phyloP scores from a whole-genome alignment of 2,888 invertebrate species.

The Temnothorax rugatulus region DNA sequence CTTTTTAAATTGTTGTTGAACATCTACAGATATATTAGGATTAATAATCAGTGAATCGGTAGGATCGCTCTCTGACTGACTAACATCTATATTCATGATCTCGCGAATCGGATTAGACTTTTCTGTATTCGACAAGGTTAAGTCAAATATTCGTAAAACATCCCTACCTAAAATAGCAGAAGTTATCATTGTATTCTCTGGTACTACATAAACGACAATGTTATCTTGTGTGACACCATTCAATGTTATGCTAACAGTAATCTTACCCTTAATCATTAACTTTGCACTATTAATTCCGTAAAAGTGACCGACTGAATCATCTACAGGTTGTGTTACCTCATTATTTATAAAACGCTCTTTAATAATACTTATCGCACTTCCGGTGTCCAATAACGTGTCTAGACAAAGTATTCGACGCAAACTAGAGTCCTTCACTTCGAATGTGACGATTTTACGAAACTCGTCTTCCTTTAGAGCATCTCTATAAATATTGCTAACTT shows the following conservation, averaged over 20 bases:
- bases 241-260: neutral
- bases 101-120: neutral
- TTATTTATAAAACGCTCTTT: neutral
- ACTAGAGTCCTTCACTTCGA: neutral
- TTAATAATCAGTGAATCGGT: neutral
- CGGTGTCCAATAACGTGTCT: neutral
- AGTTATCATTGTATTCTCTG: neutral
- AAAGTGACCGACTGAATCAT: neutral
- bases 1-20: neutral
- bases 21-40: neutral
- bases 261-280: neutral
- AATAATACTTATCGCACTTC: neutral
- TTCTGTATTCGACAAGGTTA: neutral
- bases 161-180: neutral
- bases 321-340: neutral
- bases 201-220: neutral
- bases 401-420: neutral
- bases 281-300: neutral
- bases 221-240: neutral
- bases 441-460: neutral
- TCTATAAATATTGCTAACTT: neutral
- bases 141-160: neutral
- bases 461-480: neutral
- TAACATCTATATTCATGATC: neutral
- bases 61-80: neutral